Conservation (phyloP, 2,113 vertebrate species). For the Entelurus aequoreus region DNA sequence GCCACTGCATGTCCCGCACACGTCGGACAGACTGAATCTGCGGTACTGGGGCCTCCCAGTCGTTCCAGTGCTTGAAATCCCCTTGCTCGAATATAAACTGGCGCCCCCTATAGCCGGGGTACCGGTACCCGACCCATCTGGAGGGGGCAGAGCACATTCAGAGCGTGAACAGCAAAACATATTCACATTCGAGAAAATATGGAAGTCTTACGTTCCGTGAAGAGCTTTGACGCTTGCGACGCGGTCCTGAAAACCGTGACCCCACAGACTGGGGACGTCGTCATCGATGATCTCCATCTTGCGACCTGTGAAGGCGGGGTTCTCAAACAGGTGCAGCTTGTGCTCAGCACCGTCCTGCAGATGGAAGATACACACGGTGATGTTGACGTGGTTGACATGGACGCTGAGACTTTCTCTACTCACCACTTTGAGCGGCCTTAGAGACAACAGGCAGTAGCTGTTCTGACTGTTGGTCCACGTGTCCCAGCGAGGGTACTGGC, state of each 20-base stretch:
- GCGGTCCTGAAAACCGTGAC: slow-evolving; percentile 86
- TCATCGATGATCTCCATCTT: slow-evolving; percentile 94
- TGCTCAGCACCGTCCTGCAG: slow-evolving; percentile 82
- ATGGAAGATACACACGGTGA: neutral
- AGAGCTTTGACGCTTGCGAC: slow-evolving; percentile 85
- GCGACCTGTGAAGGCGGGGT: slow-evolving; percentile 74
- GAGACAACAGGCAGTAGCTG: slow-evolving; percentile 81
- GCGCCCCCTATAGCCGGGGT: slow-evolving; percentile 85
- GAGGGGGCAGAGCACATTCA: slow-evolving; percentile 10
- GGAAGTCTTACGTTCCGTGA: slow-evolving; percentile 83
- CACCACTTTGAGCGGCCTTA: slow-evolving; percentile 82
- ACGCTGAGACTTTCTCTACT: slow-evolving; percentile 39
- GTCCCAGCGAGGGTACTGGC: slow-evolving; percentile 87
- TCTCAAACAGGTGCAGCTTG: slow-evolving; percentile 89
- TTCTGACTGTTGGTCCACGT: slow-evolving; percentile 88
- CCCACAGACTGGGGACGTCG: slow-evolving; percentile 90
- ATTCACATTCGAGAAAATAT: neutral
- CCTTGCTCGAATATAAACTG: slow-evolving; percentile 87
- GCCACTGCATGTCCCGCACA: slow-evolving; percentile 90
- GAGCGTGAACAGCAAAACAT: neutral
- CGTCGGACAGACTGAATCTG: slow-evolving; percentile 88
- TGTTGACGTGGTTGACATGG: neutral
- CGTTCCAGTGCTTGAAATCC: slow-evolving; percentile 91
- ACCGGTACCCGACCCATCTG: slow-evolving; percentile 93
- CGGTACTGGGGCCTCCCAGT: slow-evolving; percentile 83